A percentile compares a stretch with the other conserved stretches of the same genome.
phyloP scores from a whole-genome alignment of 1,140 invertebrate genomes.

The Rhopalosiphum padi region DNA sequence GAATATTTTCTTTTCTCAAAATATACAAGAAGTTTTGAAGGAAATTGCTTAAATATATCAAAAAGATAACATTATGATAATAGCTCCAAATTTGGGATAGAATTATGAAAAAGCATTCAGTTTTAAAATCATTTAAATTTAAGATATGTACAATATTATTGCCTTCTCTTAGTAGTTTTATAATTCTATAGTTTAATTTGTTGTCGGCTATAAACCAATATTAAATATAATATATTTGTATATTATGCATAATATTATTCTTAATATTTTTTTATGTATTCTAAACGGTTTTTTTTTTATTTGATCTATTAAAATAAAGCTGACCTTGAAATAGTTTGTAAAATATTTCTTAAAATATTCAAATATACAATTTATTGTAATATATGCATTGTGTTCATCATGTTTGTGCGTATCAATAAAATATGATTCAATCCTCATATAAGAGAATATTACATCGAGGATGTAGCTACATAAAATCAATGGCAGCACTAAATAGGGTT shows the following conservation, averaged over 20 bases:
- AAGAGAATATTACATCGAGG: not conserved
- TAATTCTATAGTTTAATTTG: not conserved
- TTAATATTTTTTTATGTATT: not conserved
- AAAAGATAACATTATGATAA: too few relatives aligned
- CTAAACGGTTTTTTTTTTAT: not conserved
- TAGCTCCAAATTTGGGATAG: too few relatives aligned
- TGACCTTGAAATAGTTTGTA: not conserved
- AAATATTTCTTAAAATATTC: not conserved
- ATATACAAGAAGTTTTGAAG: too few relatives aligned
- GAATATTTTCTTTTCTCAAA: too few relatives aligned
- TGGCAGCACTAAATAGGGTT: not conserved
- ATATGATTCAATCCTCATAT: not conserved
- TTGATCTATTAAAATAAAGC: not conserved
- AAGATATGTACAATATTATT: not conserved
- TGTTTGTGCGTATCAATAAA: not conserved
- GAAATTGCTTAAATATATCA: not conserved
- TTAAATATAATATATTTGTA: not conserved
- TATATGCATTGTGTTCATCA: not conserved
- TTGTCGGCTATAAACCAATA: not conserved
- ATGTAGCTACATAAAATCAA: not conserved
- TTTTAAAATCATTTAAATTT: too few relatives aligned
- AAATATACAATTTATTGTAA: not conserved
- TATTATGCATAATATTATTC: too few relatives aligned
- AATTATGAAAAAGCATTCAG: too few relatives aligned
- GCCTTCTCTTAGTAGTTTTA: not conserved